Evolutionary conservation across 2,888 invertebrate genomes (phyloP), one percentile per base, ranked within the genome.

Genomic region (Druceiella hillmani): DNA sequence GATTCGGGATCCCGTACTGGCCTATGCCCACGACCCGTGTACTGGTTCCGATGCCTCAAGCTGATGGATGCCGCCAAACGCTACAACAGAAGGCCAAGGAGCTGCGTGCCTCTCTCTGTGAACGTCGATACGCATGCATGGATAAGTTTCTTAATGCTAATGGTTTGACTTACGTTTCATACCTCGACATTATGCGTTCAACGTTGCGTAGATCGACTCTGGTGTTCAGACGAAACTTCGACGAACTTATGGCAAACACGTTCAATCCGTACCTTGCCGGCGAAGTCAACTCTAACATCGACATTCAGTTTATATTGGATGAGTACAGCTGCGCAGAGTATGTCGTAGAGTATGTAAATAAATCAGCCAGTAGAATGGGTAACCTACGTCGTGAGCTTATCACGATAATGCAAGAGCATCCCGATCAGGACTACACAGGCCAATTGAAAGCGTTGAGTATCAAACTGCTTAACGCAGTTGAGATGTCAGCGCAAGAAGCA

Each of bases 401-500:
- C n/a, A 31, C 53, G 36, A 36, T 43, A 3, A 54, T 51, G 49
- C 43, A 57, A 35, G 50, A 61, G 42, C 45, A 61, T 51, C 60
- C 58, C 2, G 56, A 61, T 24, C 52, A 54, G 17, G 53, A 60
- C 32, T 46, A 51, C 5, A 41, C 53, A 3, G 55, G 55, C 10
- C 38, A 51, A 1, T 52, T 52, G 3, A 50, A 44, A 41, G 54
- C 50, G 46, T 42, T 58, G 22, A 49, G 55, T 41, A 37, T 57
- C 3, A 34, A 58, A 25, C 28, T 61, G 22, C 43, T 62, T 0
- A 59, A 62, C 40, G 33, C 34, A 17, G 49, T 53, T 15, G 61
- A 62, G 43, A 56, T 63, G 16, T 46, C 52, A 3, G 51, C 49
- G 38, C 61, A 62, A 53, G 60, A 61, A 51, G 62, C 63, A 31